A percentile compares a stretch with the other conserved stretches of the same genome.
phyloP scores from a whole-genome alignment of 1,140 invertebrate genomes.

The Globodera rostochiensis region DNA sequence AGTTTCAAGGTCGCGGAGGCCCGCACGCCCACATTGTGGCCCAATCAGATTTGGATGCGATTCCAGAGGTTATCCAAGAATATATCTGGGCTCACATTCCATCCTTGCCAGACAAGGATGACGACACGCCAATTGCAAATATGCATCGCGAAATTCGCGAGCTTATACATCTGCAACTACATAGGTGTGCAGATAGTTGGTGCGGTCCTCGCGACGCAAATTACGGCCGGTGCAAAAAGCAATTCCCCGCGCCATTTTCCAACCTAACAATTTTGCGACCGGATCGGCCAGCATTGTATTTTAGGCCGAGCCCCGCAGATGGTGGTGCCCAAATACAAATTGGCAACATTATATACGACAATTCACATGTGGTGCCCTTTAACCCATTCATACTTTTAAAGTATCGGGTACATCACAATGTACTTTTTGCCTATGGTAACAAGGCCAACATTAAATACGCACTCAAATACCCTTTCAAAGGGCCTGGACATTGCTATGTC shows the following conservation, averaged over 20 bases:
- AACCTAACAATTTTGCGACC: neutral
- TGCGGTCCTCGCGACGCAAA: no score
- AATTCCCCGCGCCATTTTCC: neutral
- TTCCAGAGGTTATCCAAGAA: neutral
- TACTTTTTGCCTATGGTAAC: neutral
- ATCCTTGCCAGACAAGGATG: neutral
- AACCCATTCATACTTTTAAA: neutral
- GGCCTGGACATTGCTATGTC: no score
- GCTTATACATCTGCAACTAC: neutral
- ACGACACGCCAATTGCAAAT: constrained; percentile 2
- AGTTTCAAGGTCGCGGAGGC: neutral
- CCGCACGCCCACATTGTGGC: neutral
- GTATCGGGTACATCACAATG: no score
- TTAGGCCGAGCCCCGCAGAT: neutral
- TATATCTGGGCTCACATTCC: constrained; percentile 19
- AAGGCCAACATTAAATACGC: neutral
- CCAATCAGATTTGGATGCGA: neutral
- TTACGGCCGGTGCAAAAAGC: constrained; percentile 10
- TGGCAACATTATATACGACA: neutral
- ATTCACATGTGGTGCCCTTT: constrained; percentile 7
- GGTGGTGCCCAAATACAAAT: no score
- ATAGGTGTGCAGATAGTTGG: neutral
- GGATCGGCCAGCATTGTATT: neutral
- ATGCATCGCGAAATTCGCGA: constrained; percentile 2
- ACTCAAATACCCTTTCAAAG: no score